Base-by-base conservation (phyloP, 1,140 invertebrate genomes). In the Drosophila arizonae region DNA sequence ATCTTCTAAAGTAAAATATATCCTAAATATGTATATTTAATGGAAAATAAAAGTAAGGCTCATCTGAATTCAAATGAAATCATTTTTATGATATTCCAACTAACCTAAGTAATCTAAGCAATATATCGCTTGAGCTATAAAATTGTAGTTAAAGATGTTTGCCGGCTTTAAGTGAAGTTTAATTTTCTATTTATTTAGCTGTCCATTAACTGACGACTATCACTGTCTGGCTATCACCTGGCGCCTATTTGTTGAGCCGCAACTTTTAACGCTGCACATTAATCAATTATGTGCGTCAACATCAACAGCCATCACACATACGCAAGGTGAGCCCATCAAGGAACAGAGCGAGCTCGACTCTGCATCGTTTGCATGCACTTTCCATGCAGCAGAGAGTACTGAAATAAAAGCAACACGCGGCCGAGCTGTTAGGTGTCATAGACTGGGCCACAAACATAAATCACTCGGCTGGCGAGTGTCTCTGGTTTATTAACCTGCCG, bases 341-440 rank as follows among this genome's bases (percentile, higher is more conserved):
- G 3, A 10, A 41, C 21, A 39, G 50, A 54, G 28, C 46, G 54
- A 45, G 58, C 36, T 17, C 43, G 43, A 17, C 43, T 46, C 43
- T 9, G 28, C 61, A 54, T 43, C 28, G 63, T 61, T 30, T 52
- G 24, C 24, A 63, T 65, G 57, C 56, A 48, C 56, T 65, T 75
- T 70, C 75, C 26, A 33, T 26, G 48, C 36, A 24, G 15, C 52
- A 52, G 33, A 64, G 51, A 6, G 46, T 63, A 57, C 48, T 10
- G 43, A 48, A 73, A 74, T 55, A 74, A 84, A 84, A 76, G 46
- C 78, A 72, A 78, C 67, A 78, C 67, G 75, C 54, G 85, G 63
- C 67, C 64, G 51, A 82, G 75, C 82, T 87, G 82, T 87, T 82
- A 82, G 80, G 72, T 86, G 76, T 87, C 82, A 66, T 63, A 82